Evolutionary conservation across 2,888 invertebrate species (phyloP), one percentile per base, ranked within the genome.

Genomic region (Athetis lepigone): DNA sequence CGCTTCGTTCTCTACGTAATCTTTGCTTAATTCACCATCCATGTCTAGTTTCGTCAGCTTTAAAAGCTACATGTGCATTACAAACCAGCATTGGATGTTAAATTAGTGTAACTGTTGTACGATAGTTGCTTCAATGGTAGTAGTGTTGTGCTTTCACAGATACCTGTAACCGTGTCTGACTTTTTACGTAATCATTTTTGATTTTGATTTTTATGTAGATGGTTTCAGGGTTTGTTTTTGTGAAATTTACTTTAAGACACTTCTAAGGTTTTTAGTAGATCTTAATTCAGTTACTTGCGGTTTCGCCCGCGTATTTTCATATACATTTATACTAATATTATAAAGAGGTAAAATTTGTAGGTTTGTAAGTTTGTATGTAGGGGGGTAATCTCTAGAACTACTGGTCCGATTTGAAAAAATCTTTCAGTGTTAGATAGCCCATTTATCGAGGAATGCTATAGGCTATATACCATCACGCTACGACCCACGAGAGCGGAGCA

Each of bases 71-170:
- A 42, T 27, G 18, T 58, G 11, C 13, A 6, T 52, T 47, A 21
- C 9, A 9, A 73, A 16, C 52, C 2, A 57, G 62, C 52, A 62
- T 52, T 76, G 76, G 37, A 72, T 47, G 18, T 2, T 11, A 0
- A 39, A 45, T 21, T 7, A 40, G 16, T 29, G 36, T 40, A 36
- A 54, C n/a, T 2, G 27, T 42, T 16, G 40, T 9, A 0, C 4
- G 8, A 13, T 43, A 36, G 9, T 45, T 36, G 21, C 27, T 42
- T 16, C 8, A 37, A 37, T 9, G 29, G 25, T 61, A 29, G 71
- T 70, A 56, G 21, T 8, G 25, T 23, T 33, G 57, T 70, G 74
- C 78, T 79, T 79, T 79, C 80, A 67, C 78, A 63, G 60, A 67
- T 57, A 36, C 59, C 51, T 50, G 39, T 43, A 67, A 63, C 36